Evolutionary conservation across 2,797 vertebrate genomes (phyloP).

Genomic region (Centroberyx gerrardi): DNA sequence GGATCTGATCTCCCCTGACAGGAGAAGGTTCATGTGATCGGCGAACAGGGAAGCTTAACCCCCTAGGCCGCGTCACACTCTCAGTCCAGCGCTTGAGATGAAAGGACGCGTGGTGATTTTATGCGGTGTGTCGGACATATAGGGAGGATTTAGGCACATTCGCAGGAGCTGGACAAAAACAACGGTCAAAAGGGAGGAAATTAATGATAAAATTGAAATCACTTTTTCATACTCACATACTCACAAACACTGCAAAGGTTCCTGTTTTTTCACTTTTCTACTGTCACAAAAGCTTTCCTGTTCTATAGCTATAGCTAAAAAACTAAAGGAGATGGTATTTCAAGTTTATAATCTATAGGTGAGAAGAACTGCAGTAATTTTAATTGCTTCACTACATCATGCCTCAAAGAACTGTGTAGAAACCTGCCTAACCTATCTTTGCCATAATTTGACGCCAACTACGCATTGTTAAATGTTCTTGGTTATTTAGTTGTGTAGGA

Average conservation of each 20-base stretch:
- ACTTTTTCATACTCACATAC: constrained; percentile 4
- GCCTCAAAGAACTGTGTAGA: too few relatives aligned
- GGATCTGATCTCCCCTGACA: constrained; percentile 77
- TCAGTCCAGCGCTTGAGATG: constrained; percentile 75
- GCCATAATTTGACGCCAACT: too few relatives aligned
- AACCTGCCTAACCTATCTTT: too few relatives aligned
- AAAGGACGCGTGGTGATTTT: constrained; percentile 72
- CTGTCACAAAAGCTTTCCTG: too few relatives aligned
- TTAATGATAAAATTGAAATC: too few relatives aligned
- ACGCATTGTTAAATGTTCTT: too few relatives aligned
- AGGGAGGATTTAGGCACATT: constrained; percentile 33
- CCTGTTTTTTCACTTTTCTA: too few relatives aligned
- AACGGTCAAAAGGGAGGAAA: not conserved
- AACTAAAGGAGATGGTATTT: too few relatives aligned
- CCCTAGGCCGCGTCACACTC: constrained; percentile 68
- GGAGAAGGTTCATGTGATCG: constrained; percentile 79
- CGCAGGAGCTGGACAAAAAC: constrained; percentile 30
- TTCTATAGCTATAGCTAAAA: too few relatives aligned
- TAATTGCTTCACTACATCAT: too few relatives aligned
- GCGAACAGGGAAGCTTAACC: constrained; percentile 72
- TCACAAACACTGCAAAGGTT: not conserved
- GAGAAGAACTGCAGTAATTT: too few relatives aligned
- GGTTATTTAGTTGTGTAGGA: not conserved
- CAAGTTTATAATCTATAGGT: too few relatives aligned
- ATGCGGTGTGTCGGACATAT: constrained; percentile 52